Conservation (phyloP, 2,113 vertebrate genomes). For the Sinocyclocheilus grahami region DNA sequence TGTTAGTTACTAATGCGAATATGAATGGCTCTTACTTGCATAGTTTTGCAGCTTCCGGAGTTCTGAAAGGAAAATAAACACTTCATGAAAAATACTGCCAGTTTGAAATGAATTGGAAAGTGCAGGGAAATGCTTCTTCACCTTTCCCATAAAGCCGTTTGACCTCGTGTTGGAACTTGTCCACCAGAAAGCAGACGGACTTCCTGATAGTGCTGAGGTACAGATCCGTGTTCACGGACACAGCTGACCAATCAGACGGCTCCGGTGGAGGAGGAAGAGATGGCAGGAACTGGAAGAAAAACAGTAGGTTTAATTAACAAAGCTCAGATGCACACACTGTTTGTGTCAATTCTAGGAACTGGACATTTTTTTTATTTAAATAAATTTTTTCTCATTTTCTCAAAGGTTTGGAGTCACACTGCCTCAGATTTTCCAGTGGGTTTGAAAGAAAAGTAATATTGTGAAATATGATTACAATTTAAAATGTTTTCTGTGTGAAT, state of each 20-base stretch:
- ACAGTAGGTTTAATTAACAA: not conserved
- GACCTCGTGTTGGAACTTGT: conserved; percentile 74
- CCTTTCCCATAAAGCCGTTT: conserved; percentile 75
- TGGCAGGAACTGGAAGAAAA: conserved; percentile 58
- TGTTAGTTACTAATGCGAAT: not conserved
- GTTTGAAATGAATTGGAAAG: conserved; percentile 23
- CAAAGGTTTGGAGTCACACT: too few relatives aligned
- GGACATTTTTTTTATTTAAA: too few relatives aligned
- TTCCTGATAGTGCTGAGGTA: conserved; percentile 72
- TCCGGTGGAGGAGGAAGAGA: conserved; percentile 63
- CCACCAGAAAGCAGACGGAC: conserved; percentile 68
- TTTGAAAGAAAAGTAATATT: too few relatives aligned
- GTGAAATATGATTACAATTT: too few relatives aligned
- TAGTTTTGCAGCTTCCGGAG: conserved; percentile 78
- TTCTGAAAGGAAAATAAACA: conserved; percentile 63
- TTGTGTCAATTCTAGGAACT: not conserved
- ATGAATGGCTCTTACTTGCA: conserved; percentile 68
- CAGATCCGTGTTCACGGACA: conserved; percentile 75
- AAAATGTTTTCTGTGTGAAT: too few relatives aligned
- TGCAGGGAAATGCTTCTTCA: conserved; percentile 27
- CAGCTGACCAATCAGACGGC: conserved; percentile 71
- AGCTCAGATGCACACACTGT: not conserved
- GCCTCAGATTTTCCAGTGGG: too few relatives aligned
- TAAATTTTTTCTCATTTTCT: too few relatives aligned
- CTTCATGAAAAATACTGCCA: not conserved